These are phyloP conservation scores for Drosophila prolongata DNA, from an alignment of 2,888 invertebrate genomes.

Conservation along the genomic window DNA sequence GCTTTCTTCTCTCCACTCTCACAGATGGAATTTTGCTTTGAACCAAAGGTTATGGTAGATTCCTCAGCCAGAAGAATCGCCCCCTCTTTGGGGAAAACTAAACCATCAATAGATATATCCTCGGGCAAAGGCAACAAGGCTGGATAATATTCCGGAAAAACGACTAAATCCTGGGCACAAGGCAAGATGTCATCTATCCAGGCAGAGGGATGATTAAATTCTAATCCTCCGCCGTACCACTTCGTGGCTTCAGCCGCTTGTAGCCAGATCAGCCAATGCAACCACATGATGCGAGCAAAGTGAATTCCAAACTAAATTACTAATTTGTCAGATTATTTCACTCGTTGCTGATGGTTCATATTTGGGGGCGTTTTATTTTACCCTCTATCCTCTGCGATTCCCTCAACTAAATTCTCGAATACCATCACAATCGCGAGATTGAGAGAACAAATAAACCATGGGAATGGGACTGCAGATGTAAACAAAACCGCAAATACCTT, in stretches of 20 bases:
- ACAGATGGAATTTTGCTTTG: constrained; percentile 53
- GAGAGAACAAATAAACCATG: constrained; percentile 20
- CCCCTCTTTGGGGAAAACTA: constrained; percentile 76
- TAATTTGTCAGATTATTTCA: background rate
- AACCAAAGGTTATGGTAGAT: constrained; percentile 56
- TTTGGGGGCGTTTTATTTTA: constrained; percentile 56
- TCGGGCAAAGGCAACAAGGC: constrained; percentile 76
- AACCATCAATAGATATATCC: constrained; percentile 66
- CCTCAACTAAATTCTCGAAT: constrained; percentile 10
- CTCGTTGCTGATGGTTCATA: background rate
- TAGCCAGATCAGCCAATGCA: constrained; percentile 18
- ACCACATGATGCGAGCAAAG: constrained; percentile 50
- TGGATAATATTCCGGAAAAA: constrained; percentile 80
- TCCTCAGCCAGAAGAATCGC: constrained; percentile 76
- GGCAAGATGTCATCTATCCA: constrained; percentile 80
- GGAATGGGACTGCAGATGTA: constrained; percentile 12
- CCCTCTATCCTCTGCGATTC: background rate
- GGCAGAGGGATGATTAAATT: constrained; percentile 65
- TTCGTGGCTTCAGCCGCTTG: constrained; percentile 57
- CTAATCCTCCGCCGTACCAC: constrained; percentile 68
- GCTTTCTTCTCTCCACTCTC: constrained; percentile 66
- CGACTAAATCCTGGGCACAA: constrained; percentile 76
- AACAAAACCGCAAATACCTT: constrained; percentile 4
- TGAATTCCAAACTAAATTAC: constrained; percentile 13
- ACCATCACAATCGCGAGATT: constrained; percentile 12